Percentiles rank a stretch among this genome's conserved stretches.
These are phyloP conservation scores for Cranoglanis bouderius DNA, from an alignment of 2,113 vertebrate species.

Conservation along the genomic window DNA sequence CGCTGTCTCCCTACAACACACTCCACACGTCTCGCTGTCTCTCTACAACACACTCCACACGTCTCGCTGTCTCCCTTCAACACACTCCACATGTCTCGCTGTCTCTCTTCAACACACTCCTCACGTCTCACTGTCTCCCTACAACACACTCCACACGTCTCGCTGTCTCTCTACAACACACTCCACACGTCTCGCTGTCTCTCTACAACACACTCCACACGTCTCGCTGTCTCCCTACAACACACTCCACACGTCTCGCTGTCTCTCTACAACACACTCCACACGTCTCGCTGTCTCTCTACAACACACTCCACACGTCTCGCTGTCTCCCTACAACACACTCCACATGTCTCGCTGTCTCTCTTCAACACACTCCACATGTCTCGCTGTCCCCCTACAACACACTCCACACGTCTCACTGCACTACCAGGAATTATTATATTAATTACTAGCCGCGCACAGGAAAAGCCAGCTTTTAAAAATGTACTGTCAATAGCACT, in stretches of 20 bases:
- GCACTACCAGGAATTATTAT: no score
- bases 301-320: constrained; percentile 43
- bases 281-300: neutral
- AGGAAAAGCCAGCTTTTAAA: no score
- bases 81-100: no score
- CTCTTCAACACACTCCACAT: constrained; percentile 33
- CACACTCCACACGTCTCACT: neutral
- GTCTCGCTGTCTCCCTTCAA: neutral
- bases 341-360: neutral
- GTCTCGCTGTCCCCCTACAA: neutral
- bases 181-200: neutral
- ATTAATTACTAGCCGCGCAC: no score
- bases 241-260: neutral
- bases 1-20: neutral
- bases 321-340: neutral
- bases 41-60: neutral
- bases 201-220: neutral
- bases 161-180: neutral
- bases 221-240: neutral
- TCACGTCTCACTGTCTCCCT: neutral
- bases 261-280: neutral
- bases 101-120: neutral
- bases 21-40: neutral
- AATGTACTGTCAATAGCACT: no score
- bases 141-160: no score